Evolutionary conservation across 2,888 invertebrate species (phyloP), one percentile per base, ranked within the genome.

Genomic region (Hydraecia micacea): DNA sequence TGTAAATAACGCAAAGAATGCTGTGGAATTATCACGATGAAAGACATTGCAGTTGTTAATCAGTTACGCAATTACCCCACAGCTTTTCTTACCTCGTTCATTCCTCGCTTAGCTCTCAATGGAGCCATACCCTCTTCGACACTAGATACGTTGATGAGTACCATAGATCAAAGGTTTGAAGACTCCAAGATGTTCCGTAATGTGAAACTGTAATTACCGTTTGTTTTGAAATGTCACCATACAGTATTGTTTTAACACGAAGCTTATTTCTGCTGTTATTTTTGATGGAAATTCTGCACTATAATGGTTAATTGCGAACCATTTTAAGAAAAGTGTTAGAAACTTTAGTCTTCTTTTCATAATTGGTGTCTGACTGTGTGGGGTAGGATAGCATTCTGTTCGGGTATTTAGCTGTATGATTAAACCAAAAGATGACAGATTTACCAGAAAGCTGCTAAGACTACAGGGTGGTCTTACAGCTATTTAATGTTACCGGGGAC

Each of bases 121-220:
- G 68, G 39, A 7, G 73, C 76, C 69, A 62, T 2, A 77, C 42
- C 73, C 67, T 73, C 0, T 58, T 62, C 0, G 78, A 70, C 63
- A 83, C 42, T 55, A 72, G 66, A 81, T 72, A 77, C 65, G 62
- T 85, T 80, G 79, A 83, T 74, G 72, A 83, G 72, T 78, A 76
- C 36, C 60, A 78, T 72, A 87, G 80, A 85, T 87, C 87, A 87
- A 87, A 87, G 83, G 72, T 76, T 77, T 73, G 42, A 66, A 60
- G 55, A 66, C 62, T 75, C 60, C 69, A 67, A 74, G 77, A 82
- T 72, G 60, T 75, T 73, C 70, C 39, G 75, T 85, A 87, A 87
- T 81, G 42, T 74, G 77, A 85, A 79, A 85, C 81, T 75, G 71
- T 80, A 85, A 87, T 85, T 85, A 85, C 65, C 49, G 42, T 55